Evolutionary conservation across 1,140 invertebrate genomes (phyloP), one percentile per base, ranked within the genome.

Genomic region (Drosophila setifemur): DNA sequence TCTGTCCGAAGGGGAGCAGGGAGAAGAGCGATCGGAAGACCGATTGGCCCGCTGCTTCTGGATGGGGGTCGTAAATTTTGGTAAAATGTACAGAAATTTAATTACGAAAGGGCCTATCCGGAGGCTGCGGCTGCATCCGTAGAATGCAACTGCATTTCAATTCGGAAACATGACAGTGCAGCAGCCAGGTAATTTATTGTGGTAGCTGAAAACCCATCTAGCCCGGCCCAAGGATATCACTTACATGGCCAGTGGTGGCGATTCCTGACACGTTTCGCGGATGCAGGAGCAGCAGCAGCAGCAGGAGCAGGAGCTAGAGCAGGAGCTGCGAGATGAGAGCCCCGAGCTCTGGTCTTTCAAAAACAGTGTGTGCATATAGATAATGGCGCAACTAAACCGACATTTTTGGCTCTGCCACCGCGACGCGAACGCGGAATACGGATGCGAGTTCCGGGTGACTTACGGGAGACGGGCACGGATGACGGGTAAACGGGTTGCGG

Each of bases 51-150:
- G 5, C 21, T 39, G 16, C 26, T 14, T n/a, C 26, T 28, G 40
- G 40, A 43, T 53, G 23, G 21, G 42, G 47, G 58, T 58, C 81
- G 72, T 73, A 86, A 79, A 85, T 86, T 85, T 53, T 86, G 81
- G 73, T 79, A 74, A 79, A 85, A 79, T 79, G 73, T 23, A 67
- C 82, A 37, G 58, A 86, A 86, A 85, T 85, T 85, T 85, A 85
- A 85, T 86, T 86, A 86, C 77, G 54, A 16, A 18, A 45, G 40
- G 31, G 45, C 54, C 50, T 14, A 44, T 26, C 26, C 31, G 14
- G 40, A 21, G 33, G 42, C 60, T 31, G 11, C 29, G 18, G 25
- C n/a, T 14, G 16, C 5, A 35, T n/a, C n/a, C n/a, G n/a, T n/a
- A n/a, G n/a, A 7, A 8, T 16, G 14, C 21, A 9, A 26, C 45